Base-by-base conservation (phyloP, 2,888 invertebrate species). In the Caenorhabditis afra region DNA sequence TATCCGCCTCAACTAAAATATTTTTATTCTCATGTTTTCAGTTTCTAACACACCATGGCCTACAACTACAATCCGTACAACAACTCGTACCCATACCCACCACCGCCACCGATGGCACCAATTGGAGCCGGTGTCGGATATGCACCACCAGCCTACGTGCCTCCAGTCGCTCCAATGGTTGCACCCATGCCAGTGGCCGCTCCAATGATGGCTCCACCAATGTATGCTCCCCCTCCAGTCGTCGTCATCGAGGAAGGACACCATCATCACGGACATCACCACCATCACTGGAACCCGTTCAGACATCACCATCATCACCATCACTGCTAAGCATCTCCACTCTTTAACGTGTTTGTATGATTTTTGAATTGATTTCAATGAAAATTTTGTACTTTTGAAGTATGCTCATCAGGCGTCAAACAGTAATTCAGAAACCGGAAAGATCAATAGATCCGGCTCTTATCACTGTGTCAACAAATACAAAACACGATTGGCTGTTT, bases 61-160 rank as follows among this genome's bases (percentile, higher is more conserved):
- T 67, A 67, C 50, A 67, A 67, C 50, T 70, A 70, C 52, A 70
- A 70, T 16, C 68, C 68, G 16, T 70, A 70, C 61, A 70, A 70
- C 61, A 59, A 70, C 44, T 39, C 52, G 2, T 59, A 61, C 53
- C 68, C 50, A 61, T 70, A 70, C 29, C 68, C 68, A 35, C 68
- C 58, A 44, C 52, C 39, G 5, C 35, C 23, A 29, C 52, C 53
- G 3, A n/a, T 35, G 10, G 37, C n/a, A 53, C 41, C 41, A 11
- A 16, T 37, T 35, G 53, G 53, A 8, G 11, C 52, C 3, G 52
- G 52, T 50, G 23, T 52, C 16, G 52, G 57, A 39, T 41, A n/a
- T 35, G 57, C 57, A 16, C 67, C 67, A 37, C 49, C 58, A 41
- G 39, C 57, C 14, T 11, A 39, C 18, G 37, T 57, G 57, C 57